Conservation (phyloP, 2,113 vertebrate genomes). For the Leptodactylus fuscus region DNA sequence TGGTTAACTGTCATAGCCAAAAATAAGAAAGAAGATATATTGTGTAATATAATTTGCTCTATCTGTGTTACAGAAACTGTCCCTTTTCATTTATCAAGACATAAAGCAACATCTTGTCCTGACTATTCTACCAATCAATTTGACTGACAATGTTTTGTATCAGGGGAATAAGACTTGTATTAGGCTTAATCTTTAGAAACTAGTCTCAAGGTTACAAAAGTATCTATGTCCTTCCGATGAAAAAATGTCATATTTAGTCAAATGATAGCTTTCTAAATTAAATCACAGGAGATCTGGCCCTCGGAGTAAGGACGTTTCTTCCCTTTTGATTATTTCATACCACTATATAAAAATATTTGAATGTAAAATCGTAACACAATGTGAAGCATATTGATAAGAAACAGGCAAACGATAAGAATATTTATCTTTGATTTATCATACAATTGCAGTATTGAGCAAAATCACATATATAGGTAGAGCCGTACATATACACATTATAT, state of each 20-base stretch:
- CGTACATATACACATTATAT: too few species aligned
- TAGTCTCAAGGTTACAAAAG: constrained; percentile 14
- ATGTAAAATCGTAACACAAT: too few species aligned
- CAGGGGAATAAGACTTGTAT: constrained; percentile 13
- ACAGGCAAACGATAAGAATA: too few species aligned
- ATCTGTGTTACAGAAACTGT: constrained; percentile 40
- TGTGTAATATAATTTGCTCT: constrained; percentile 41
- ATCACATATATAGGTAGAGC: too few species aligned
- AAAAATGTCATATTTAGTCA: neutral
- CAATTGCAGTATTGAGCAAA: too few species aligned
- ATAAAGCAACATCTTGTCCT: constrained; percentile 30
- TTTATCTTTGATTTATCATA: too few species aligned
- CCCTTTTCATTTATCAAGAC: constrained; percentile 46
- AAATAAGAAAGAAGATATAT: constrained; percentile 29
- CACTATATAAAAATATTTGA: neutral
- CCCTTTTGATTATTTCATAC: too few species aligned
- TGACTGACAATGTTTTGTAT: constrained; percentile 54
- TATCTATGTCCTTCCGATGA: neutral
- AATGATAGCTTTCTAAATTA: neutral
- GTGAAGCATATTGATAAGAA: too few species aligned
- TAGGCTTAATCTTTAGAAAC: constrained; percentile 20
- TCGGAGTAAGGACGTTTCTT: too few species aligned
- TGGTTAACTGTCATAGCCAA: constrained; percentile 21
- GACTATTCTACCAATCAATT: constrained; percentile 37
- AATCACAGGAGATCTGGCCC: neutral